A percentile compares a stretch with the other conserved stretches of the same genome.
These are phyloP conservation scores for Neotoxoptera formosana DNA, from an alignment of 1,140 invertebrate species.

Conservation along the genomic window DNA sequence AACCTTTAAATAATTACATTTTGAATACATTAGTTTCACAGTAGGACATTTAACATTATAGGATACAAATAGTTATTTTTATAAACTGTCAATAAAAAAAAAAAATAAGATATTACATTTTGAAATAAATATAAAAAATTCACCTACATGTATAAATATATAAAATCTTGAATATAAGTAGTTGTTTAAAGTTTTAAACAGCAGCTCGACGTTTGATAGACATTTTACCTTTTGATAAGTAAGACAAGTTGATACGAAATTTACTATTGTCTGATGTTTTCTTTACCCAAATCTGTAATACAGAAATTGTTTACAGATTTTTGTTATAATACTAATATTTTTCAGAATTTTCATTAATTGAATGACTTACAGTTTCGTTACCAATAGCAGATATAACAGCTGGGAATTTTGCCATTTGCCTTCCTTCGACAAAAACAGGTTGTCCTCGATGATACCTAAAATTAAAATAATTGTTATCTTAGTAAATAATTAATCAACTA, in stretches of 20 bases:
- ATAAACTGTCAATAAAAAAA: neutral
- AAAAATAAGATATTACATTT: neutral
- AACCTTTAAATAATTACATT: neutral
- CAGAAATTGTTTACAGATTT: conserved; percentile 60
- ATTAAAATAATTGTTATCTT: neutral
- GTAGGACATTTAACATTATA: neutral
- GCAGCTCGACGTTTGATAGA: conserved; percentile 81
- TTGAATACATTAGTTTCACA: neutral
- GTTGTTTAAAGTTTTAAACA: conserved; percentile 44
- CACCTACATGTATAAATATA: neutral
- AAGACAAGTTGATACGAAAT: conserved; percentile 82
- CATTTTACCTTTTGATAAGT: conserved; percentile 87
- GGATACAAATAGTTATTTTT: neutral
- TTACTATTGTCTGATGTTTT: conserved; percentile 82
- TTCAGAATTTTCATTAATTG: neutral
- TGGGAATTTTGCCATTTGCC: conserved; percentile 80
- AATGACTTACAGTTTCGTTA: conserved; percentile 79
- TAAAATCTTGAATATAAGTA: neutral
- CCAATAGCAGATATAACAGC: conserved; percentile 89
- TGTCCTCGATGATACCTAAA: conserved; percentile 89
- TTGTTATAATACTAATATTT: neutral
- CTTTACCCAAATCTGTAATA: conserved; percentile 87
- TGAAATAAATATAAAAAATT: neutral
- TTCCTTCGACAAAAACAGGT: conserved; percentile 88
- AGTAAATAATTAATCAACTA: neutral